These are phyloP conservation scores for Lepidurus couesii DNA, from an alignment of 1,140 invertebrate genomes.

Conservation along the genomic window DNA sequence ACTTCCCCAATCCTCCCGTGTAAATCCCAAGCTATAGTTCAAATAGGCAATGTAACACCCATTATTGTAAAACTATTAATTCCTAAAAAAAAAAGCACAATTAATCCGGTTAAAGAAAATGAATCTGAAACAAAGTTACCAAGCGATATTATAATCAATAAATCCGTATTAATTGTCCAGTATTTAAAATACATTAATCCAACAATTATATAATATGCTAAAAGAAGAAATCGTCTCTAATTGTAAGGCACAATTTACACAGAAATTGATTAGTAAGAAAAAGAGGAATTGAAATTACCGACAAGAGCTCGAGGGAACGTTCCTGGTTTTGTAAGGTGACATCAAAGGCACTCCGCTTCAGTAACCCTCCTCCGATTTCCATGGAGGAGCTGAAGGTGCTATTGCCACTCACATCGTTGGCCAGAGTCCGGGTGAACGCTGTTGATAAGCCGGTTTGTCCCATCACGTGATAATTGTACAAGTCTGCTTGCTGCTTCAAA, in stretches of 20 bases:
- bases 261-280: not conserved
- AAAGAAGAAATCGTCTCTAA: no score
- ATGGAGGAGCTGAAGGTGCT: slow-evolving; percentile 62
- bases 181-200: no score
- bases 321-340: slow-evolving; percentile 55
- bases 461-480: slow-evolving; percentile 62
- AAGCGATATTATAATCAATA: no score
- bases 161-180: no score
- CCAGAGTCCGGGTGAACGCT: slow-evolving; percentile 58
- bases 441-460: slow-evolving; percentile 64
- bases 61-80: not conserved
- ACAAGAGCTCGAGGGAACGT: slow-evolving; percentile 50
- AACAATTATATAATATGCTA: no score
- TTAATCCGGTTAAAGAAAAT: not conserved
- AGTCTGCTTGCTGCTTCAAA: slow-evolving; percentile 39
- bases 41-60: not conserved
- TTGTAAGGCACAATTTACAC: no score
- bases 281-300: slow-evolving; percentile 39
- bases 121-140: no score
- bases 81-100: not conserved
- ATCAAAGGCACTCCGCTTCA: slow-evolving; percentile 69
- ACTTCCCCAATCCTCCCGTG: slow-evolving; percentile 64
- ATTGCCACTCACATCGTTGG: slow-evolving; percentile 55
- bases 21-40: slow-evolving; percentile 66
- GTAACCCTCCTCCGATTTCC: slow-evolving; percentile 63